phyloP scores from a whole-genome alignment of 2,113 vertebrate genomes.

The Strix aluco region DNA sequence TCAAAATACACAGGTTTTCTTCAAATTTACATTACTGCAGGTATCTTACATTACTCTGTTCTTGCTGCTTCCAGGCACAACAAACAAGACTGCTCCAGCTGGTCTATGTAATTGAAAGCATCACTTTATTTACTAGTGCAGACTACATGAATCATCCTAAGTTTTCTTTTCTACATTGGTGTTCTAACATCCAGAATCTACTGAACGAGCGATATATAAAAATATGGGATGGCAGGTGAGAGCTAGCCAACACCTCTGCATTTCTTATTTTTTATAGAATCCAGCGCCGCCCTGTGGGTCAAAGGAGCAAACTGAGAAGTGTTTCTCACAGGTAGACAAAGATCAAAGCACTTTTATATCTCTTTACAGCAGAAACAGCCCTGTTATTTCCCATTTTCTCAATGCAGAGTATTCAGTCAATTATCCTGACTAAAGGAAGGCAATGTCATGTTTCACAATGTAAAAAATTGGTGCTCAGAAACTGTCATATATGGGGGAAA shows the following conservation, averaged over 20 bases:
- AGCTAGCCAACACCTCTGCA: background rate
- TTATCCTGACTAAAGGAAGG: background rate
- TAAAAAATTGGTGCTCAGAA: background rate
- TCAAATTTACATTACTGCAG: background rate
- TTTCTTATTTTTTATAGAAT: background rate
- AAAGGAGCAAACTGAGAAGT: background rate
- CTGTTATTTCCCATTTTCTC: background rate
- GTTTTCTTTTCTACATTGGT: background rate
- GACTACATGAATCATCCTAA: background rate
- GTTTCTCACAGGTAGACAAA: background rate
- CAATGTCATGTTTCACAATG: background rate
- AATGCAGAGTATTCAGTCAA: background rate
- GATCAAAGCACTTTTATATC: background rate
- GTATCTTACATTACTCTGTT: background rate
- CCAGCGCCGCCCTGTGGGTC: background rate
- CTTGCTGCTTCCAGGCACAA: background rate
- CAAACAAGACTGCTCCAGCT: background rate
- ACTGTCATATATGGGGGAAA: background rate
- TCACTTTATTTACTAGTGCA: background rate
- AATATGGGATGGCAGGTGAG: background rate
- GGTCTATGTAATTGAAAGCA: background rate
- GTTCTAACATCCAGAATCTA: background rate
- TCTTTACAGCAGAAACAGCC: background rate
- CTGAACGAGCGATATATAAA: background rate
- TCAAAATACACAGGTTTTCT: background rate